Evolutionary conservation across 2,888 invertebrate genomes (phyloP).

Genomic region (Conistra vaccinii): DNA sequence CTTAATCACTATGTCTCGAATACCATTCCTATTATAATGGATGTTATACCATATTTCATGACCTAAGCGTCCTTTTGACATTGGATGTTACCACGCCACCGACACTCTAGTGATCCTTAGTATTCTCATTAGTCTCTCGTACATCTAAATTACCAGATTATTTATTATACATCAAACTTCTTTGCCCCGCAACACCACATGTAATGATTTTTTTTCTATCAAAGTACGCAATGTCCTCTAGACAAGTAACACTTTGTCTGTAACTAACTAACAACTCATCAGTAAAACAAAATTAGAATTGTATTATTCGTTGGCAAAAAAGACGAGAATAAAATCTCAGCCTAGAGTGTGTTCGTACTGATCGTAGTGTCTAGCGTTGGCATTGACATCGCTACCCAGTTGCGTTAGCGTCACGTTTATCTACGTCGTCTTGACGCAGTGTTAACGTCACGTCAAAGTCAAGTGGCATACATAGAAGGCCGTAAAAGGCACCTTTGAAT

Average conservation of each 20-base stretch:
- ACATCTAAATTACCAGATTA: conserved; percentile 5
- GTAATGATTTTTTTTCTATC: not conserved
- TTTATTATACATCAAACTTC: not conserved
- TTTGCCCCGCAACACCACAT: no score
- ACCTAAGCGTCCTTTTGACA: conserved; percentile 3
- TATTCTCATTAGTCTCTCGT: not conserved
- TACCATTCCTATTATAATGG: not conserved
- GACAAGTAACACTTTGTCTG: not conserved
- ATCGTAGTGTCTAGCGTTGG: not conserved
- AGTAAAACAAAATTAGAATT: not conserved
- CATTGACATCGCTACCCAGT: not conserved
- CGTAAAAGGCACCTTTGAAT: not conserved
- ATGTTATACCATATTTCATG: not conserved
- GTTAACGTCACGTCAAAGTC: not conserved
- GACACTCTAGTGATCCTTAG: not conserved
- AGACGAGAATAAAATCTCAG: not conserved
- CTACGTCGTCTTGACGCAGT: not conserved
- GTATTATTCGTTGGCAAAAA: not conserved
- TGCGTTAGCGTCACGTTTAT: not conserved
- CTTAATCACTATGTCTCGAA: conserved; percentile 9
- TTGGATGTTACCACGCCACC: conserved; percentile 9
- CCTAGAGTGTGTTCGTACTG: not conserved
- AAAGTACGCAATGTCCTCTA: not conserved
- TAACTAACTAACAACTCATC: not conserved
- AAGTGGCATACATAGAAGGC: no score